Evolutionary conservation across 2,888 invertebrate genomes (phyloP).

Genomic region (Nephrotoma flavescens): DNA sequence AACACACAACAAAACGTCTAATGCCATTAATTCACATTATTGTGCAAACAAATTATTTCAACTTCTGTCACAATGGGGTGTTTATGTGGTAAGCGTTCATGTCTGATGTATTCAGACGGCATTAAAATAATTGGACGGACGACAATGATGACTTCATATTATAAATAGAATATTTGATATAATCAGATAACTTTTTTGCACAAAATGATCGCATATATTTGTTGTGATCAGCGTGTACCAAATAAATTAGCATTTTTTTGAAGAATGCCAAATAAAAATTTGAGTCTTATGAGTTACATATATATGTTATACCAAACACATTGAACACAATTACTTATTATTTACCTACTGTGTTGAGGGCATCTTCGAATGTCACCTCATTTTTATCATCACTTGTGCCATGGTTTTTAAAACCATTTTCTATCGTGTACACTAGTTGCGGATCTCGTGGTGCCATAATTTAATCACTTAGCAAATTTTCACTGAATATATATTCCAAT

Average conservation of each 20-base stretch:
- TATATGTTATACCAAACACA: neutral
- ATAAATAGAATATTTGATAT: neutral
- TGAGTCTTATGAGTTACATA: neutral
- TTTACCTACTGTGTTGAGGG: neutral
- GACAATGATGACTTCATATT: neutral
- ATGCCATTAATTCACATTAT: neutral
- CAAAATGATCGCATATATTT: neutral
- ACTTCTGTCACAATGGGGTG: neutral
- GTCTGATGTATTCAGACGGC: too few species aligned
- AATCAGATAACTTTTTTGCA: neutral
- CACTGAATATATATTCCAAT: neutral
- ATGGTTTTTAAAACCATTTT: neutral
- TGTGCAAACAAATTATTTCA: neutral
- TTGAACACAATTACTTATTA: neutral
- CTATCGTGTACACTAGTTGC: neutral
- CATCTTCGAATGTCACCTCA: neutral
- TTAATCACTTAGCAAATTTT: neutral
- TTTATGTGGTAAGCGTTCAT: neutral
- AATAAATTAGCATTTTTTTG: neutral
- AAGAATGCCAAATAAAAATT: neutral
- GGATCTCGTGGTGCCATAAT: neutral
- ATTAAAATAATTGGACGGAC: neutral
- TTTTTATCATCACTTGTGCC: neutral
- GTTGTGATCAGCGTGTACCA: neutral
- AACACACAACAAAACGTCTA: neutral